Conservation (phyloP, 2,797 vertebrate species). For the Chrosomus eos region DNA sequence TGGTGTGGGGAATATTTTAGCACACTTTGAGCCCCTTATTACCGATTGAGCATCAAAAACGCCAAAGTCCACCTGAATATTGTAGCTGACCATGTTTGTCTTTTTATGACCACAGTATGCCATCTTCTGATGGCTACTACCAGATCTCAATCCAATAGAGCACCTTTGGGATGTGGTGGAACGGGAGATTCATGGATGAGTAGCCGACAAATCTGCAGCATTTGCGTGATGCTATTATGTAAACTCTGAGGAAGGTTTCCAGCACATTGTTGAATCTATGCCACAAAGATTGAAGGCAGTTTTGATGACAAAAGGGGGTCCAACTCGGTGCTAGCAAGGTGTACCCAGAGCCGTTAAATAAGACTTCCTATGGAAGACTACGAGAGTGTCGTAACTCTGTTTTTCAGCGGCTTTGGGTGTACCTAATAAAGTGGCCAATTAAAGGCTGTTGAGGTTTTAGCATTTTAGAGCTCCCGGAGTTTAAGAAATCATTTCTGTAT, state of each 20-base stretch:
- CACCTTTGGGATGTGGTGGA: no score
- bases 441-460: no score
- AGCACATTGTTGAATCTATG: not conserved
- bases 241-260: not conserved
- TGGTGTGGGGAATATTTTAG: not conserved
- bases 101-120: slow-evolving; percentile 42
- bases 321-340: not conserved
- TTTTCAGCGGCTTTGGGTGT: no score
- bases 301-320: not conserved
- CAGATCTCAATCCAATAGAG: no score
- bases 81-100: slow-evolving; percentile 34
- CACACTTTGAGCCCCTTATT: not conserved
- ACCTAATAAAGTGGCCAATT: no score
- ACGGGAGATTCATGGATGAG: slow-evolving; percentile 59
- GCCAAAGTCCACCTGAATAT: not conserved
- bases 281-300: not conserved
- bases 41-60: not conserved
- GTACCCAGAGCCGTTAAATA: no score
- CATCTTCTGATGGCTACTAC: slow-evolving; percentile 54
- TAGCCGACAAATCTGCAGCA: slow-evolving; percentile 68
- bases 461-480: not conserved
- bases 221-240: slow-evolving; percentile 62
- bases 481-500: no score
- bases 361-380: no score
- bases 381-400: no score